phyloP scores from a whole-genome alignment of 2,888 invertebrate species.

The Rhyacophila evoluta region DNA sequence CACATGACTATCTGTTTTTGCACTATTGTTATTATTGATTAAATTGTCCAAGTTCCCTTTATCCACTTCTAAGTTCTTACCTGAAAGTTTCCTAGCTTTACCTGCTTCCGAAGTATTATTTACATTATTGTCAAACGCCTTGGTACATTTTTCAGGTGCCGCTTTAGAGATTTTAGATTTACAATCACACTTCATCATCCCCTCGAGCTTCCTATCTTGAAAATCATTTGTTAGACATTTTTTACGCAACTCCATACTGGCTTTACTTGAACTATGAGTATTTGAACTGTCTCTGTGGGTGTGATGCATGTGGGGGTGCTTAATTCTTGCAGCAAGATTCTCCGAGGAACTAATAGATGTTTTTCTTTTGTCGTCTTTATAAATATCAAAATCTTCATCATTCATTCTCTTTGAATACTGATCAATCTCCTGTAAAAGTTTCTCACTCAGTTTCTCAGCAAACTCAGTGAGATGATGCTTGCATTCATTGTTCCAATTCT shows the following conservation, averaged over 20 bases:
- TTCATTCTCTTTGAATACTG: conserved; percentile 70
- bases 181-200: conserved; percentile 64
- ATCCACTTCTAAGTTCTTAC: conserved; percentile 35
- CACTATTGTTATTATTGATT: conserved; percentile 47
- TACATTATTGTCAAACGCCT: conserved; percentile 53
- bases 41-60: conserved; percentile 48
- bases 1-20: conserved; percentile 52
- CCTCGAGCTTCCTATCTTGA: conserved; percentile 22
- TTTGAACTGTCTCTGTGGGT: conserved; percentile 70
- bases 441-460: conserved; percentile 85
- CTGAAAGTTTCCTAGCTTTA: conserved; percentile 48
- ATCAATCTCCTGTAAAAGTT: conserved; percentile 82
- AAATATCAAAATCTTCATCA: conserved; percentile 69
- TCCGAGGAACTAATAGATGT: background rate
- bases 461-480: conserved; percentile 81
- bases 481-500: conserved; percentile 75
- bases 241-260: conserved; percentile 58
- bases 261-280: conserved; percentile 70
- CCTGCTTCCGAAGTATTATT: conserved; percentile 42
- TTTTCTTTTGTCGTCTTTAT: conserved; percentile 58
- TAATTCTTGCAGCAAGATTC: background rate
- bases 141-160: conserved; percentile 40
- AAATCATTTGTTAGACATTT: background rate
- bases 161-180: conserved; percentile 46
- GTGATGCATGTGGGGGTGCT: background rate